These are phyloP conservation scores for Chromobotia macracanthus DNA, from an alignment of 2,797 vertebrate genomes.

Conservation along the genomic window DNA sequence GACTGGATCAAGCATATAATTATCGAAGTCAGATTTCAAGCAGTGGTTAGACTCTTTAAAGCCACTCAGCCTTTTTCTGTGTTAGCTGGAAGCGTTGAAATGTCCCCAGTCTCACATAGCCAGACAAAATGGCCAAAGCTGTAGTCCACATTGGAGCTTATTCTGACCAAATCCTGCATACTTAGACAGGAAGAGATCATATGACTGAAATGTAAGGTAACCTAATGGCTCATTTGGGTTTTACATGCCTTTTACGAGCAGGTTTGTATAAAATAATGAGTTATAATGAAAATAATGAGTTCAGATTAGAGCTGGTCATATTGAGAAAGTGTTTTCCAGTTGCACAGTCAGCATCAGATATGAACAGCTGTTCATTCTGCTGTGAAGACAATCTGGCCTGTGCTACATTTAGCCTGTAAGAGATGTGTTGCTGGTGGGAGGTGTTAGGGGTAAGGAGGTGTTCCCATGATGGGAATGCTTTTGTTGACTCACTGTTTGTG, in stretches of 20 bases:
- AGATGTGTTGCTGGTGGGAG: conserved; percentile 29
- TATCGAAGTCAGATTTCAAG: conserved; percentile 72
- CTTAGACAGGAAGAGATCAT: neutral
- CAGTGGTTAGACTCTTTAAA: conserved; percentile 63
- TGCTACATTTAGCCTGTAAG: conserved; percentile 30
- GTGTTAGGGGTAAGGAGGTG: conserved; percentile 26
- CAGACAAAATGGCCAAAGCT: neutral
- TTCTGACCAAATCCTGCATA: neutral
- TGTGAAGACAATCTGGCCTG: neutral
- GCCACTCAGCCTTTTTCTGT: conserved; percentile 58
- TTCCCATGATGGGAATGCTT: conserved; percentile 33
- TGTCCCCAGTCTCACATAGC: conserved; percentile 7
- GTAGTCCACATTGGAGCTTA: neutral
- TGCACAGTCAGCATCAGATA: neutral
- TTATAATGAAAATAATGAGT: no score
- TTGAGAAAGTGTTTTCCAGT: neutral
- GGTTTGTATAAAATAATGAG: neutral
- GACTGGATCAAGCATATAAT: conserved; percentile 66
- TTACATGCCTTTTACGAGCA: neutral
- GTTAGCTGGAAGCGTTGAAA: conserved; percentile 53
- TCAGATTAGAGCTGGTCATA: neutral
- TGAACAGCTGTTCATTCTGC: conserved; percentile 1
- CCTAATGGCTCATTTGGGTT: neutral
- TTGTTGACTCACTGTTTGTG: conserved; percentile 54
- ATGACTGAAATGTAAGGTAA: neutral